Evolutionary conservation across 1,140 invertebrate species (phyloP).

Genomic region (Mylabris phalerata): DNA sequence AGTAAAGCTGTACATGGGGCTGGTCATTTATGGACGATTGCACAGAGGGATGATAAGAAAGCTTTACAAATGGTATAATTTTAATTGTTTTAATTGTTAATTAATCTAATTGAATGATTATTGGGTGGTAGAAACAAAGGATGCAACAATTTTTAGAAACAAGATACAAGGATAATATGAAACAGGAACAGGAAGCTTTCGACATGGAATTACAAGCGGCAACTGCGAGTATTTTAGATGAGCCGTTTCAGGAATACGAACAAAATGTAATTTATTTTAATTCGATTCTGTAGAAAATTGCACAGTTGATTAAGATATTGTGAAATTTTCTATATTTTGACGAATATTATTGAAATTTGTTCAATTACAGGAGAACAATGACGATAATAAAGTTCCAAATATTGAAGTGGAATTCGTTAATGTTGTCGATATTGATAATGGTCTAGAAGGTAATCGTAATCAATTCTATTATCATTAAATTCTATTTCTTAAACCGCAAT

Average conservation of each 20-base stretch:
- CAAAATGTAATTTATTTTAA: slow-evolving; percentile 5
- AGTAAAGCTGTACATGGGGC: slow-evolving; percentile 75
- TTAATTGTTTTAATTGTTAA: not conserved
- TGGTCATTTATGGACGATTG: slow-evolving; percentile 79
- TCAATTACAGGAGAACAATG: slow-evolving; percentile 4
- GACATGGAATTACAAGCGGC: slow-evolving; percentile 40
- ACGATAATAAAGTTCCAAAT: slow-evolving; percentile 18
- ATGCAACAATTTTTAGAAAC: slow-evolving; percentile 37
- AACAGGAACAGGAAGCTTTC: slow-evolving; percentile 23
- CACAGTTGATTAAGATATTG: not conserved
- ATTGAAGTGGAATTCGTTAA: slow-evolving; percentile 36
- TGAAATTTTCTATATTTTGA: not conserved
- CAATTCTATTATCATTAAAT: not conserved
- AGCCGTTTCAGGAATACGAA: slow-evolving; percentile 8
- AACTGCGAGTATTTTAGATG: slow-evolving; percentile 39
- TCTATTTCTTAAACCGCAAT: not conserved
- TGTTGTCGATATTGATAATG: slow-evolving; percentile 32
- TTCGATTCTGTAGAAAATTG: not conserved
- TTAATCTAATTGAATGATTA: not conserved
- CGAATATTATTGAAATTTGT: not conserved
- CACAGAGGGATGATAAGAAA: slow-evolving; percentile 51
- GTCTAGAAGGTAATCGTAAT: slow-evolving; percentile 31
- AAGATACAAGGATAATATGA: slow-evolving; percentile 22
- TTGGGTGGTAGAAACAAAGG: slow-evolving; percentile 24
- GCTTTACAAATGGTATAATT: slow-evolving; percentile 40